phyloP scores from a whole-genome alignment of 2,113 vertebrate genomes.

The Silurus meridionalis region DNA sequence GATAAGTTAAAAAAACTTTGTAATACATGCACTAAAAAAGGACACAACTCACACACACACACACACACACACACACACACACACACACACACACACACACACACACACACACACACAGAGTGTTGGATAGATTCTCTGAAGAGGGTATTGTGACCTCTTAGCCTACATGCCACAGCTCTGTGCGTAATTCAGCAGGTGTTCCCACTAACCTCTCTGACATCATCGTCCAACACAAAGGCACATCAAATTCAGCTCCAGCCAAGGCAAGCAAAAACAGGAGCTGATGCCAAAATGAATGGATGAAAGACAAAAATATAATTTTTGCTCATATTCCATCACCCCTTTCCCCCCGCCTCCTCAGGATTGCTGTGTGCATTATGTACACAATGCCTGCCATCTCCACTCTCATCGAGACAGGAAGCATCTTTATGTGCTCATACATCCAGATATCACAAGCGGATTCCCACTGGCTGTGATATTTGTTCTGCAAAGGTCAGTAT shows the following conservation, averaged over 20 bases:
- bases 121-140: constrained; percentile 37
- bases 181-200: constrained; percentile 58
- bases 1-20: neutral
- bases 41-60: constrained; percentile 16
- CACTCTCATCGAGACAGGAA: constrained; percentile 11
- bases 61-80: constrained; percentile 32
- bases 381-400: constrained; percentile 13
- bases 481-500: neutral
- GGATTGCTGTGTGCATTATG: constrained; percentile 1
- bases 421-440: neutral
- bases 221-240: constrained; percentile 52
- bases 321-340: constrained; percentile 32
- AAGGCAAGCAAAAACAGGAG: constrained; percentile 49
- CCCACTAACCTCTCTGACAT: constrained; percentile 53
- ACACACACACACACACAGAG: constrained; percentile 6
- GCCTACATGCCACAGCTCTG: constrained; percentile 18
- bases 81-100: constrained; percentile 20
- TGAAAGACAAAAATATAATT: constrained; percentile 40
- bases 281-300: constrained; percentile 10
- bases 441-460: neutral
- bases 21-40: too few species aligned
- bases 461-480: neutral
- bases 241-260: constrained; percentile 37
- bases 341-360: neutral
- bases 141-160: constrained; percentile 36